Conservation (phyloP, 1,140 invertebrate genomes). For the Chelonus insularis region DNA sequence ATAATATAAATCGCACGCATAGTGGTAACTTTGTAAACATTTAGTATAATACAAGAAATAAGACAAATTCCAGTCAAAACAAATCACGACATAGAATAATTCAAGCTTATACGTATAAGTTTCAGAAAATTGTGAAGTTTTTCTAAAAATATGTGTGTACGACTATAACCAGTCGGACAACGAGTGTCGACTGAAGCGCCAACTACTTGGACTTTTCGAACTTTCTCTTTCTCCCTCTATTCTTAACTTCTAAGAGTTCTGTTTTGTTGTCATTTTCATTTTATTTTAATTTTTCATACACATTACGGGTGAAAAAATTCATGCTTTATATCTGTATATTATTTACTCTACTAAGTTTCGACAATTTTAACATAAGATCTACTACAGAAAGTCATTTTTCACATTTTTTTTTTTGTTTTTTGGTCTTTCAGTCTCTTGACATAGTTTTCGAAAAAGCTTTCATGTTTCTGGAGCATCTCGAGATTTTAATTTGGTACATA, state of each 20-base stretch:
- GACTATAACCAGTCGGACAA: constrained; percentile 25
- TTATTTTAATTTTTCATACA: not conserved
- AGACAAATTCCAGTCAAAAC: not conserved
- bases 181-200: constrained; percentile 30
- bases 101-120: too few species aligned
- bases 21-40: not conserved
- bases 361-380: too few species aligned
- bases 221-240: constrained; percentile 8
- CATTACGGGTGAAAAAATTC: not conserved
- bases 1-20: constrained; percentile 9
- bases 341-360: too few species aligned
- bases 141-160: constrained; percentile 9
- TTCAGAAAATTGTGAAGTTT: constrained; percentile 1
- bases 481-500: not conserved
- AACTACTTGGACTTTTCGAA: constrained; percentile 14
- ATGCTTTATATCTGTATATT: too few species aligned
- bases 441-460: not conserved
- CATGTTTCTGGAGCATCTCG: not conserved
- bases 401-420: too few species aligned
- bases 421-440: too few species aligned
- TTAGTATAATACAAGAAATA: not conserved
- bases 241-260: not conserved
- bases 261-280: not conserved
- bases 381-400: too few species aligned
- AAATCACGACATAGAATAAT: too few species aligned